These are phyloP conservation scores for Kobus ellipsiprymnus DNA, from an alignment of 2,113 vertebrate species.

Conservation along the genomic window DNA sequence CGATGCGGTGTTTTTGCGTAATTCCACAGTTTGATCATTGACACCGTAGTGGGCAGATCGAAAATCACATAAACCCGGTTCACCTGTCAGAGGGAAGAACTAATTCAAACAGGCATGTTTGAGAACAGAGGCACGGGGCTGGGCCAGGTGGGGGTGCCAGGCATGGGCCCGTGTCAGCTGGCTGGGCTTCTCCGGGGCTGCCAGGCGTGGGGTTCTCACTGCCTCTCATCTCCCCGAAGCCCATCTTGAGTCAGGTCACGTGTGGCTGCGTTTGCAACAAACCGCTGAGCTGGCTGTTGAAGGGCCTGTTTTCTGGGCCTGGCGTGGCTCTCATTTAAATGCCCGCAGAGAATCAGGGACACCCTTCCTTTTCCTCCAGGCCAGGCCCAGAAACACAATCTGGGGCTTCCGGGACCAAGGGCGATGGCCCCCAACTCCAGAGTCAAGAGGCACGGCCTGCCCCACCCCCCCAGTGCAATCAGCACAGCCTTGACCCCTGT, in stretches of 20 bases:
- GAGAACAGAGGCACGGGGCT: not conserved
- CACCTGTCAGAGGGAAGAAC: constrained; percentile 81
- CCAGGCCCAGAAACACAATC: not conserved
- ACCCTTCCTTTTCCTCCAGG: not conserved
- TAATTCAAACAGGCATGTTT: constrained; percentile 18
- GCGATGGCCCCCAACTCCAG: not conserved
- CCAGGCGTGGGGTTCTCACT: rapidly evolving
- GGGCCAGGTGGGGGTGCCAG: not conserved
- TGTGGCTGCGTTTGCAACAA: constrained; percentile 37
- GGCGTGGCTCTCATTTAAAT: not conserved
- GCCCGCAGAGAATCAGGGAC: rapidly evolving
- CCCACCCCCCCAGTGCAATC: rapidly evolving
- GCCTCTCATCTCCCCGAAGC: not conserved
- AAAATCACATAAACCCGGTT: constrained; percentile 98
- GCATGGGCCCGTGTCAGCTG: rapidly evolving
- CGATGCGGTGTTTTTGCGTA: constrained; percentile 95
- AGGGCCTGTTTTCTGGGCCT: not conserved
- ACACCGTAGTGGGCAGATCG: constrained; percentile 92
- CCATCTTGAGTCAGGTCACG: constrained; percentile 53
- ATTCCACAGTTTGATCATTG: constrained; percentile 99
- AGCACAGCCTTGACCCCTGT: not conserved
- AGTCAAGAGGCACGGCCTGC: not conserved
- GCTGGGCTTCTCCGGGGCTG: not conserved
- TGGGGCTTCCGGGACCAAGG: not conserved
- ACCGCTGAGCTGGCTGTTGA: constrained; percentile 41